These are phyloP conservation scores for Baccha elongata DNA, from an alignment of 2,888 invertebrate genomes.

Conservation along the genomic window DNA sequence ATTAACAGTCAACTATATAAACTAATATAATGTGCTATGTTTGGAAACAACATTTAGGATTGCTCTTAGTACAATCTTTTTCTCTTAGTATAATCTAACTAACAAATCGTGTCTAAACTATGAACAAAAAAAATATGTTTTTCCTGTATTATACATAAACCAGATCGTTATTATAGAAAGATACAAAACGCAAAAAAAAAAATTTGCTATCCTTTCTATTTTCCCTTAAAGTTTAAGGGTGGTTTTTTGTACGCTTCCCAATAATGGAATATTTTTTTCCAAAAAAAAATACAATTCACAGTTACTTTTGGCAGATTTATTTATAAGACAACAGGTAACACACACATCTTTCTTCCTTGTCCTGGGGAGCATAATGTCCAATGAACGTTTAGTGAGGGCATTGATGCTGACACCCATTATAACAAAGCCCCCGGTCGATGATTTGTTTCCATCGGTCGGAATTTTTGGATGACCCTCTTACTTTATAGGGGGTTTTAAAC, in stretches of 20 bases:
- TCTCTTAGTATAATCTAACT: too few relatives aligned
- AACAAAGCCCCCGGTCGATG: slow-evolving; percentile 78
- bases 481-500: slow-evolving; percentile 83
- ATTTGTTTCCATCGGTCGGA: slow-evolving; percentile 85
- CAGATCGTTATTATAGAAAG: too few relatives aligned
- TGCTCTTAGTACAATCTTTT: too few relatives aligned
- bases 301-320: slow-evolving; percentile 10
- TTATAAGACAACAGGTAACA: background rate
- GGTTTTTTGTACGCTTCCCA: background rate
- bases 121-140: too few relatives aligned
- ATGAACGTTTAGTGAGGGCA: slow-evolving; percentile 93
- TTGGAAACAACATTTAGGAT: too few relatives aligned
- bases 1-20: too few relatives aligned
- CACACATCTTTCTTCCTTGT: slow-evolving; percentile 86
- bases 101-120: too few relatives aligned
- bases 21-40: too few relatives aligned
- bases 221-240: background rate
- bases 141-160: too few relatives aligned
- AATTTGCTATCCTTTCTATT: background rate
- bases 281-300: slow-evolving; percentile 53
- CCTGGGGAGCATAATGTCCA: slow-evolving; percentile 93
- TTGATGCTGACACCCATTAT: slow-evolving; percentile 90
- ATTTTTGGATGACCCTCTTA: slow-evolving; percentile 91
- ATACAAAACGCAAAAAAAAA: background rate
- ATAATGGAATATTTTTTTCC: slow-evolving; percentile 9